Conservation (phyloP, 2,113 vertebrate species). For the Bathybates hornii region DNA sequence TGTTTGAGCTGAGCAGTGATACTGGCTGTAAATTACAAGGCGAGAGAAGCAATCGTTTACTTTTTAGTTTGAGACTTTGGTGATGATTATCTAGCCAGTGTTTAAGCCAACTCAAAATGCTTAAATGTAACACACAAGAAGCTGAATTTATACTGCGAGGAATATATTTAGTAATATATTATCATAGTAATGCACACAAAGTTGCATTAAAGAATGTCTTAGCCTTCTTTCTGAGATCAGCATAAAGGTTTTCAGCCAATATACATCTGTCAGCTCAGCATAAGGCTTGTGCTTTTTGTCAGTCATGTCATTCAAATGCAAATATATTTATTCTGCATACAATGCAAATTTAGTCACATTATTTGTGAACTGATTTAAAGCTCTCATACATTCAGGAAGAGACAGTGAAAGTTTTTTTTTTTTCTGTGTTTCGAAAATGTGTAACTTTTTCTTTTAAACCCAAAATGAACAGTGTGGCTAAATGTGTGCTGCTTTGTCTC, state of each 20-base stretch:
- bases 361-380: rapidly evolving
- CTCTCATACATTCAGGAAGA: background rate
- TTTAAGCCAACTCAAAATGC: background rate
- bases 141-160: background rate
- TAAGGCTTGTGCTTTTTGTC: background rate
- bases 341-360: background rate
- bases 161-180: background rate
- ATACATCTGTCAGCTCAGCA: background rate
- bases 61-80: background rate
- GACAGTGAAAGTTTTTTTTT: background rate
- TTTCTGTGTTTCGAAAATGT: background rate
- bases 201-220: background rate
- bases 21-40: constrained; percentile 1
- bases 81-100: background rate
- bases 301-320: background rate
- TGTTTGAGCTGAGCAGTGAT: background rate
- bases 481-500: background rate
- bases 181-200: background rate
- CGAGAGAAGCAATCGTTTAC: background rate
- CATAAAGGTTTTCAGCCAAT: background rate
- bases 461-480: background rate
- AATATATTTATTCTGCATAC: background rate
- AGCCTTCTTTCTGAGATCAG: background rate
- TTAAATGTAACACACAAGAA: background rate
- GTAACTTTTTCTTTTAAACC: background rate